phyloP scores from a whole-genome alignment of 2,113 vertebrate genomes.

The Cardinalis cardinalis region DNA sequence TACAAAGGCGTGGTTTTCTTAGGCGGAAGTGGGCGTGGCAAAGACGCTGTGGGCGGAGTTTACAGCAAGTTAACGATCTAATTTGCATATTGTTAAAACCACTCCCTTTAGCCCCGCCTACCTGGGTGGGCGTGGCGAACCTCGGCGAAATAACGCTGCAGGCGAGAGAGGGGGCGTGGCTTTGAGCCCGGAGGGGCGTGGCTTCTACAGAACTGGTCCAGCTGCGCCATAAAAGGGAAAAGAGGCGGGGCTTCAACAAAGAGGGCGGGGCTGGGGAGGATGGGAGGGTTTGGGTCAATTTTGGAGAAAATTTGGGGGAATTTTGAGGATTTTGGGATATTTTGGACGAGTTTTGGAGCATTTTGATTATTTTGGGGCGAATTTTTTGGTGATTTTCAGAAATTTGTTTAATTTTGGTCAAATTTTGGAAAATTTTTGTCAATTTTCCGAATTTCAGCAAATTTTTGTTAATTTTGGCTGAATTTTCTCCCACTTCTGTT shows the following conservation, averaged over 20 bases:
- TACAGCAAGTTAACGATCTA: fast-evolving
- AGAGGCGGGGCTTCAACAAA: fast-evolving
- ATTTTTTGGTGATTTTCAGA: too few species aligned
- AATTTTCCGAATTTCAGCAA: too few species aligned
- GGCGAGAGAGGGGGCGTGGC: background rate
- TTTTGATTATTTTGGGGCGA: too few species aligned
- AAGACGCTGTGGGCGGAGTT: fast-evolving
- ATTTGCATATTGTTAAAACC: fast-evolving
- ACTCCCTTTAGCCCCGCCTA: fast-evolving
- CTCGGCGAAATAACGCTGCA: fast-evolving
- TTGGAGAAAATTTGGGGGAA: too few species aligned
- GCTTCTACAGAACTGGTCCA: background rate
- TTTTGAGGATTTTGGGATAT: background rate
- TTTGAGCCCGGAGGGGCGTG: background rate
- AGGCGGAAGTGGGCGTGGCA: fast-evolving
- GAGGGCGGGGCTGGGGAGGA: fast-evolving
- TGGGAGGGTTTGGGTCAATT: too few species aligned
- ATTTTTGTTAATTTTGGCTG: too few species aligned
- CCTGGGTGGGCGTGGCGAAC: background rate
- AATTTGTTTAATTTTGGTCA: too few species aligned
- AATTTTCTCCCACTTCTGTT: too few species aligned
- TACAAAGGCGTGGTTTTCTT: fast-evolving
- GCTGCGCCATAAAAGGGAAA: fast-evolving
- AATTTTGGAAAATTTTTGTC: too few species aligned
- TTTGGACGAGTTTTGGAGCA: too few species aligned